Evolutionary conservation across 2,113 vertebrate species (phyloP).

Genomic region (Pterocles gutturalis): DNA sequence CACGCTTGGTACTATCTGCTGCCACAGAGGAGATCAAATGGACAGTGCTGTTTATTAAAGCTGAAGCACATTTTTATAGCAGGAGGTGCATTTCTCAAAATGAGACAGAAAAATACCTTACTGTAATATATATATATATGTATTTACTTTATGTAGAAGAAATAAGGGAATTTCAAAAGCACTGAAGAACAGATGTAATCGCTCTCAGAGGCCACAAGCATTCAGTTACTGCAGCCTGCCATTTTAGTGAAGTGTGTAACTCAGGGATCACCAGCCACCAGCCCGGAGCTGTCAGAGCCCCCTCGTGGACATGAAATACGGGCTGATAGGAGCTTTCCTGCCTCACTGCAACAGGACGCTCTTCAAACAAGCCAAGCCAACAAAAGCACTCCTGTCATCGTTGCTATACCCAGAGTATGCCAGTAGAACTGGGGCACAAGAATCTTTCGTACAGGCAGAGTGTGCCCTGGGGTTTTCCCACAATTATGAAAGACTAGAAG

Average conservation of each 20-base stretch:
- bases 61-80: background rate
- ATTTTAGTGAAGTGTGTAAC: fast-evolving
- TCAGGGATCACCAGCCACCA: fast-evolving
- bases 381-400: fast-evolving
- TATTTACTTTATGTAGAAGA: background rate
- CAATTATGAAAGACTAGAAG: background rate
- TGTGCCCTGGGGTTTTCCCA: background rate
- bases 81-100: background rate
- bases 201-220: background rate
- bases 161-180: background rate
- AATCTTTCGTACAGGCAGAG: background rate
- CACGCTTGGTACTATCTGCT: background rate
- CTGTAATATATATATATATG: too few relatives aligned
- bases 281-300: background rate
- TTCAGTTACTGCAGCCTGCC: background rate
- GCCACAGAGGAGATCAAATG: background rate
- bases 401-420: background rate
- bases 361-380: background rate
- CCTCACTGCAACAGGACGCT: background rate
- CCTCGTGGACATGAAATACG: background rate
- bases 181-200: background rate
- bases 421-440: background rate
- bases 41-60: background rate
- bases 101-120: background rate
- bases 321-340: fast-evolving